Conservation (phyloP, 2,888 invertebrate species). For the Ennomos fuscantarius region DNA sequence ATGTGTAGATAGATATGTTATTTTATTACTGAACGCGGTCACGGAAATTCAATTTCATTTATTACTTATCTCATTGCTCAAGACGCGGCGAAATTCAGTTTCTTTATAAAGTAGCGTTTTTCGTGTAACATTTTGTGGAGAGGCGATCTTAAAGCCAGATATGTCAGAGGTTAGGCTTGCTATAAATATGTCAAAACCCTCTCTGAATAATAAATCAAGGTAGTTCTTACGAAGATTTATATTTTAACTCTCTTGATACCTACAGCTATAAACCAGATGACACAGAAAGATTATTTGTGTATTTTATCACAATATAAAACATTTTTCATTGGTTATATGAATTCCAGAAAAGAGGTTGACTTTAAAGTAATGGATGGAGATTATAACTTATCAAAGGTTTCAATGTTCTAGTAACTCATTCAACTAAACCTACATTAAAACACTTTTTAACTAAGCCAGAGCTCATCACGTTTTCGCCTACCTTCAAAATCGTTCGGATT, state of each 20-base stretch:
- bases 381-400: no score
- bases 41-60: background rate
- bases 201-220: constrained; percentile 38
- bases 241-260: constrained; percentile 9
- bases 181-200: constrained; percentile 41
- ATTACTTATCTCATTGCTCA: constrained; percentile 2
- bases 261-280: background rate
- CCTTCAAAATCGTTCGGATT: constrained; percentile 8
- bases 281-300: no score
- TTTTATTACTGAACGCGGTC: background rate
- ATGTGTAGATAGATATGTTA: background rate
- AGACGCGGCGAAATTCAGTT: background rate
- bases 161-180: constrained; percentile 34
- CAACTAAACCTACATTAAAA: background rate
- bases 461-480: background rate
- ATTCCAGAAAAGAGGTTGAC: no score
- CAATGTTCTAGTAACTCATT: background rate
- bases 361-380: no score
- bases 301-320: no score
- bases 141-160: constrained; percentile 27
- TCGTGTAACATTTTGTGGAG: constrained; percentile 2
- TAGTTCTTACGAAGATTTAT: constrained; percentile 22
- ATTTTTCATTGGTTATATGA: no score
- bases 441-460: background rate
- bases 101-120: constrained; percentile 1